A percentile compares a stretch with the other conserved stretches of the same genome.
Conservation (phyloP, 2,888 invertebrate genomes). For the Platerodrilus igneus region DNA sequence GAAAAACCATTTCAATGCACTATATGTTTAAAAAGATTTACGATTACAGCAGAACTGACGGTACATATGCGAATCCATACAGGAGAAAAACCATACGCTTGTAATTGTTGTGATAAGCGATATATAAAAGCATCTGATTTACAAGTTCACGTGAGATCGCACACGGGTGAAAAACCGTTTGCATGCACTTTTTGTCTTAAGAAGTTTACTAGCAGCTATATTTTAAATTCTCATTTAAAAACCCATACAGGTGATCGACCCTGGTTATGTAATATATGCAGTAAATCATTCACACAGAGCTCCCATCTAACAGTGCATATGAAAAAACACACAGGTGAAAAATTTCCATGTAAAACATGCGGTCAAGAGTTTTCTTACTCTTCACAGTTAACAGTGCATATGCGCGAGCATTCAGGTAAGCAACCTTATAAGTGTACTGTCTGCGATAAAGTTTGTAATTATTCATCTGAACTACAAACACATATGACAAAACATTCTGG, state of each 20-base stretch:
- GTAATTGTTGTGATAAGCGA: constrained; percentile 53
- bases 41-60: constrained; percentile 41
- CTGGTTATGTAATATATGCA: constrained; percentile 54
- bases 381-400: constrained; percentile 44
- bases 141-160: constrained; percentile 50
- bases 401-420: constrained; percentile 44
- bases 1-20: constrained; percentile 45
- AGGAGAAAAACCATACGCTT: constrained; percentile 53
- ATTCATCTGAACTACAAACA: constrained; percentile 40
- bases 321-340: constrained; percentile 52
- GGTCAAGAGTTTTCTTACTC: constrained; percentile 42
- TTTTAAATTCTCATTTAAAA: constrained; percentile 56
- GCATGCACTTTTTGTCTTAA: constrained; percentile 40
- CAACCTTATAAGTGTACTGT: constrained; percentile 44
- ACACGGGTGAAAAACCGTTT: constrained; percentile 45
- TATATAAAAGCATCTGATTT: constrained; percentile 54
- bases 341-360: constrained; percentile 39
- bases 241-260: constrained; percentile 61
- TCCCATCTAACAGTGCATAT: constrained; percentile 57
- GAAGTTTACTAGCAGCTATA: constrained; percentile 59
- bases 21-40: constrained; percentile 43
- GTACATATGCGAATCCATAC: constrained; percentile 55
- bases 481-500: constrained; percentile 44
- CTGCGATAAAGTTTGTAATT: constrained; percentile 43
- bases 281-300: constrained; percentile 58